These are phyloP conservation scores for Margarornis squamiger DNA, from an alignment of 2,797 vertebrate genomes.

Conservation along the genomic window DNA sequence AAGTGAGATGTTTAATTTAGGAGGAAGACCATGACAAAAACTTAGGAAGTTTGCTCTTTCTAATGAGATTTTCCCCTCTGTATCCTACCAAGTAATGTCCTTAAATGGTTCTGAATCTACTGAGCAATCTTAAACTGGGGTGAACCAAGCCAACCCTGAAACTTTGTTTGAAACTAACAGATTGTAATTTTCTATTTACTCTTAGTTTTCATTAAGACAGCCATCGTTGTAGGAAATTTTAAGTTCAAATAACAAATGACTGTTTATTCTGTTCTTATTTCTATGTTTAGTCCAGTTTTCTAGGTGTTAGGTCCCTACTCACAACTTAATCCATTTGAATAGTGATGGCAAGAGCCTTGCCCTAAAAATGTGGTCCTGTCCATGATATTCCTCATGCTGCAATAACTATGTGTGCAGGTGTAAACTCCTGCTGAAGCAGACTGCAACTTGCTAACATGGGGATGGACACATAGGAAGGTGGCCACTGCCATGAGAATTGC, in stretches of 20 bases:
- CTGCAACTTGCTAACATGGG: background rate
- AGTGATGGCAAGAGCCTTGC: background rate
- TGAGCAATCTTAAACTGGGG: background rate
- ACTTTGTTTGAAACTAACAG: background rate
- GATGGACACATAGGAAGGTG: background rate
- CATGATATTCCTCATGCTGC: background rate
- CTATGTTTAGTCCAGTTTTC: background rate
- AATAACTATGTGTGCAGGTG: background rate
- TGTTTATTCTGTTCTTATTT: background rate
- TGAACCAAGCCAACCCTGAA: background rate
- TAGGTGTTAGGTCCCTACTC: background rate
- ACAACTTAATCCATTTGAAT: background rate
- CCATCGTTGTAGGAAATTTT: background rate
- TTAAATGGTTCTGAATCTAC: background rate
- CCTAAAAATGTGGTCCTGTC: background rate
- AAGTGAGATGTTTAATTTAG: background rate
- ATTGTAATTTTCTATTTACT: background rate
- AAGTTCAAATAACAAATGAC: background rate
- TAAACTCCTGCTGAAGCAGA: background rate
- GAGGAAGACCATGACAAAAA: background rate
- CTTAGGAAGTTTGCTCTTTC: background rate
- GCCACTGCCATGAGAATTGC: background rate
- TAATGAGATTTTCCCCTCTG: background rate
- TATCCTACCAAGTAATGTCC: background rate
- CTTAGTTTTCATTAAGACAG: background rate